Conservation (phyloP, 2,888 invertebrate species). For the Limenitis camilla region DNA sequence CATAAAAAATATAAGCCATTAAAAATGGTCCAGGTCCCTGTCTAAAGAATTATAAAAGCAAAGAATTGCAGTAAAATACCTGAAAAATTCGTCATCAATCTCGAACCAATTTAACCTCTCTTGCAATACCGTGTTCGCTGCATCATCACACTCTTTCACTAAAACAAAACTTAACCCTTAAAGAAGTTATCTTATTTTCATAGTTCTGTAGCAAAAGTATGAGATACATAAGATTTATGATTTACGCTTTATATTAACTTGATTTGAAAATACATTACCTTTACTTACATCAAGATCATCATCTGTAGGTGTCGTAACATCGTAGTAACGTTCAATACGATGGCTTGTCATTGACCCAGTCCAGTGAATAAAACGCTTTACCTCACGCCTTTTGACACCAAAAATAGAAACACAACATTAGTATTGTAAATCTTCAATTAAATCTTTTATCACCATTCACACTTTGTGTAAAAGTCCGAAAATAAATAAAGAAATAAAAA, state of each 20-base stretch:
- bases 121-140: conserved; percentile 3
- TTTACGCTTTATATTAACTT: background rate
- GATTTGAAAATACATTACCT: conserved; percentile 19
- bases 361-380: conserved; percentile 7
- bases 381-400: conserved; percentile 10
- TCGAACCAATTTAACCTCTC: conserved; percentile 13
- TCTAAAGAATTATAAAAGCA: background rate
- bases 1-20: background rate
- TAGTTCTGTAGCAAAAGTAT: background rate
- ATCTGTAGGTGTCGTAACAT: conserved; percentile 16
- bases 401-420: background rate
- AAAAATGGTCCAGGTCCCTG: background rate
- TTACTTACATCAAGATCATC: conserved; percentile 23
- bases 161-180: conserved; percentile 3
- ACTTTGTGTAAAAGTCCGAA: background rate
- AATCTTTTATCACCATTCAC: background rate
- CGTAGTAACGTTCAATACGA: conserved; percentile 28
- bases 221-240: background rate
- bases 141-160: conserved; percentile 20
- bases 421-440: background rate
- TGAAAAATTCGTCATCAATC: conserved; percentile 25
- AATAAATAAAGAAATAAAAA: no score
- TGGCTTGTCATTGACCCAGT: conserved; percentile 14
- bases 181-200: background rate
- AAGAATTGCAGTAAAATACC: conserved; percentile 20